phyloP scores from a whole-genome alignment of 1,140 invertebrate genomes.

The Globodera rostochiensis region DNA sequence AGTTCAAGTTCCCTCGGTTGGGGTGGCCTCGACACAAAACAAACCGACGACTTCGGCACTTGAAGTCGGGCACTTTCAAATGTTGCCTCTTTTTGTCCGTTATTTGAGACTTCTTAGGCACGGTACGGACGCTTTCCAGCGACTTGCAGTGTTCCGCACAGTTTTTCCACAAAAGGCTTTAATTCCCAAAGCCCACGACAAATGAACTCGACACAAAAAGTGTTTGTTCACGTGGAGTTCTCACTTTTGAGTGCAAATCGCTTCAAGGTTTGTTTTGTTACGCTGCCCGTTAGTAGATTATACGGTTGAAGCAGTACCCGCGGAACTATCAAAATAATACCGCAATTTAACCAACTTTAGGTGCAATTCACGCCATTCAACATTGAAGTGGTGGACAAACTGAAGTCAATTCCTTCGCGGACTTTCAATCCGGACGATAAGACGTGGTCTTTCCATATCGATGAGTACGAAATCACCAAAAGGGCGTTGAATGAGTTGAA shows the following conservation, averaged over 20 bases:
- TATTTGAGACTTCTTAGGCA: not conserved
- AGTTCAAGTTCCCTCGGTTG: not conserved
- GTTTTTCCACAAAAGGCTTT: not conserved
- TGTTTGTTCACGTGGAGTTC: conserved; percentile 13
- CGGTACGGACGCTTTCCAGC: not conserved
- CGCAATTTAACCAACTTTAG: conserved; percentile 20
- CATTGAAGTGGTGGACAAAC: not conserved
- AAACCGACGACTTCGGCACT: not conserved
- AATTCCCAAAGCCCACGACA: not conserved
- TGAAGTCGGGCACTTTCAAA: not conserved
- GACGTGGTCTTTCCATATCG: conserved; percentile 23
- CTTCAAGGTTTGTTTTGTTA: conserved; percentile 4
- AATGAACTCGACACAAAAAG: not conserved
- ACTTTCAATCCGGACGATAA: conserved; percentile 17
- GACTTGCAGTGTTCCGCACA: not conserved
- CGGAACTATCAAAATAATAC: conserved; percentile 2
- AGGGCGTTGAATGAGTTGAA: conserved; percentile 7
- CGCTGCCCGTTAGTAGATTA: not conserved
- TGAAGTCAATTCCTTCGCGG: conserved; percentile 24
- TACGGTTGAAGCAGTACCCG: no score
- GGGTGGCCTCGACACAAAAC: conserved; percentile 24
- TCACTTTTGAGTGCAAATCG: conserved; percentile 4
- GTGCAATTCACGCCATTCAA: conserved; percentile 30
- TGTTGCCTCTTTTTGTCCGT: not conserved
- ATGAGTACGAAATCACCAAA: conserved; percentile 24